Base-by-base conservation (phyloP, 2,888 invertebrate genomes). In the Plebejus argus region DNA sequence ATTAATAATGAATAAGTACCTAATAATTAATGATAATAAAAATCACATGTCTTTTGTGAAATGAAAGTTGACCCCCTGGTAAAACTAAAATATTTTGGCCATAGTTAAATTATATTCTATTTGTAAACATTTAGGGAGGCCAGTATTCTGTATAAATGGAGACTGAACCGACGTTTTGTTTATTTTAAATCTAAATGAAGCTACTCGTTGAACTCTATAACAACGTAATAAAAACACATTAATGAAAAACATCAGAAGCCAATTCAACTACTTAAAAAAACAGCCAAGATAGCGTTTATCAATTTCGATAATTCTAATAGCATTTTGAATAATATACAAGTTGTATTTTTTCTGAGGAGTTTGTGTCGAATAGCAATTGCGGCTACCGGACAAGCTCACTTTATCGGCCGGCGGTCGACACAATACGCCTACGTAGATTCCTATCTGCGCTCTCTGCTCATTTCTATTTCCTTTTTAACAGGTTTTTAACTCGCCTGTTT, bases 341-440 rank as follows among this genome's bases (percentile, higher is more conserved):
- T 80, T 79, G 80, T 80, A 82, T 87, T 86, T 89, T 88, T 87
- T 87, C 84, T 83, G 84, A 85, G 84, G 84, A 79, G 80, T 80
- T 78, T 80, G 81, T 80, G 85, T 83, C 84, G 85, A 81, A 81
- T 83, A 82, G 83, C 81, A 81, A 81, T 84, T 84, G 83, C 83
- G 84, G 85, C 89, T 88, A 89, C 84, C 82, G 83, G 88, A 88
- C 89, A 85, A 87, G 87, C 88, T 83, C 83, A 85, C 89, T 89
- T 89, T 90, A 90, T 89, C 89, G 87, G 87, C 84, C 88, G 88
- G 86, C 88, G 88, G 86, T 85, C 87, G 86, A 81, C 84, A 81
- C 83, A 82, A 83, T 83, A 84, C 83, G 82, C 85, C 84, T 83
- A 83, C 84, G 82, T 83, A 82, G 84, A 84, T 83, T 80, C 81